Percentiles rank a stretch among this genome's conserved stretches.
Evolutionary conservation across 2,797 vertebrate genomes (phyloP).

Genomic region (Pristis pectinata): DNA sequence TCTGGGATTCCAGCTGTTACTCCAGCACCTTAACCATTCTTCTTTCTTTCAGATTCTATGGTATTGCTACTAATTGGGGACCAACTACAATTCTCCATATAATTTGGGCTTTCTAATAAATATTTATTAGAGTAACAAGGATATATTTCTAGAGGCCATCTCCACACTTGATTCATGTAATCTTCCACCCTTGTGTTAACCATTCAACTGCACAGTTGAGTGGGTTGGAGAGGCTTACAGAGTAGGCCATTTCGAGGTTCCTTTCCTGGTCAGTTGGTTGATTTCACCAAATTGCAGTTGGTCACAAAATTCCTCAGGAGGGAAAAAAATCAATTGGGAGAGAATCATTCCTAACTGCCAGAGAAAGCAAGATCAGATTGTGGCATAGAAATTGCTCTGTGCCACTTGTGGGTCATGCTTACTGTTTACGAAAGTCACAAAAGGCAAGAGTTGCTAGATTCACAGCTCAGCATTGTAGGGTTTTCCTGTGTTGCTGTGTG

Average conservation of each 20-base stretch:
- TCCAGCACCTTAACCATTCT: too few species aligned
- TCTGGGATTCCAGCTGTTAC: too few species aligned
- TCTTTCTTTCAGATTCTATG: not conserved
- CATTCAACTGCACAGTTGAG: not conserved
- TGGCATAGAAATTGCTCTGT: too few species aligned
- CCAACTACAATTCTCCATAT: not conserved
- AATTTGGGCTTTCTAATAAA: not conserved
- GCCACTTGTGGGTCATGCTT: too few species aligned
- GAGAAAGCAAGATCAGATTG: not conserved
- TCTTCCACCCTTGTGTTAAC: not conserved
- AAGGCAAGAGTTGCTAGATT: too few species aligned
- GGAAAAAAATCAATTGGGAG: not conserved
- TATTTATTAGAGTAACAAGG: not conserved
- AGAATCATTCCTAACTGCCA: not conserved
- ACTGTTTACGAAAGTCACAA: too few species aligned
- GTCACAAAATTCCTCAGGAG: not conserved
- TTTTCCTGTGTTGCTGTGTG: too few species aligned
- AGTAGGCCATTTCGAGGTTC: not conserved
- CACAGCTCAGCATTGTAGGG: too few species aligned
- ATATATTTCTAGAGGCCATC: not conserved
- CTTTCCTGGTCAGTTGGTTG: not conserved
- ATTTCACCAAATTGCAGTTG: not conserved
- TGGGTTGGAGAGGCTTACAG: not conserved
- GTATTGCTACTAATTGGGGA: not conserved
- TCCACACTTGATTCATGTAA: not conserved